Evolutionary conservation across 2,113 vertebrate species (phyloP), one percentile per base, ranked within the genome.

Genomic region (Morone chrysops): DNA sequence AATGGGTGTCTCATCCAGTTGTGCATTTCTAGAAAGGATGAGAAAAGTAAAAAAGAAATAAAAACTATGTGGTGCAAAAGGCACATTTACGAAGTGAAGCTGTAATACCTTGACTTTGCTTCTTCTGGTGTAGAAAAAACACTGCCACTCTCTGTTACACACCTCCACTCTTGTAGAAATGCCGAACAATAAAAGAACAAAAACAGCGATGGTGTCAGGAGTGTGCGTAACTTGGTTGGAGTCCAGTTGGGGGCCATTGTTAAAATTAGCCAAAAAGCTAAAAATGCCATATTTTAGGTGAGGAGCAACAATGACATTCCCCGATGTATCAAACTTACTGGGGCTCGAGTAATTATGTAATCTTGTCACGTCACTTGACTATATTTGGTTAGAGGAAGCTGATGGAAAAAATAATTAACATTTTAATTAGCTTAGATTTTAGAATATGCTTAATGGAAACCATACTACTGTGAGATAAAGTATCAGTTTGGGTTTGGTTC

Each of bases 231-330:
- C 18, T 38, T 47, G 20, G 5, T 48, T 38, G 4, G 17, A 56
- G 51, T 38, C 25, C 7, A 59, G 51, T 50, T 43, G 62, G 45
- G 10, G 20, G 57, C 2, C n/a, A 10, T 41, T 43, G n/a, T 13
- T 47, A 56, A 76, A 76, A 25, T 25, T 59, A 22, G 63, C 12
- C 17, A 13, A 54, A 66, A 48, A 14, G 40, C 41, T 72, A 59
- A 53, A 25, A 22, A 0, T 5, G 31, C 31, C 31, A 51, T 7
- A 22, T 63, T 0, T 17, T 63, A 60, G 17, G 36, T 40, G 10
- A 43, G 31, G 51, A 60, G 53, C 47, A 22, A 38, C 13, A 25
- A 16, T 45, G 14, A 47, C 38, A 77, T 22, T 12, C 11, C 31
- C 20, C 31, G 31, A 31, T 31, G 31, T 31, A 31, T 31, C 31